Conservation (phyloP, 2,797 vertebrate genomes). For the Erithacus rubecula region DNA sequence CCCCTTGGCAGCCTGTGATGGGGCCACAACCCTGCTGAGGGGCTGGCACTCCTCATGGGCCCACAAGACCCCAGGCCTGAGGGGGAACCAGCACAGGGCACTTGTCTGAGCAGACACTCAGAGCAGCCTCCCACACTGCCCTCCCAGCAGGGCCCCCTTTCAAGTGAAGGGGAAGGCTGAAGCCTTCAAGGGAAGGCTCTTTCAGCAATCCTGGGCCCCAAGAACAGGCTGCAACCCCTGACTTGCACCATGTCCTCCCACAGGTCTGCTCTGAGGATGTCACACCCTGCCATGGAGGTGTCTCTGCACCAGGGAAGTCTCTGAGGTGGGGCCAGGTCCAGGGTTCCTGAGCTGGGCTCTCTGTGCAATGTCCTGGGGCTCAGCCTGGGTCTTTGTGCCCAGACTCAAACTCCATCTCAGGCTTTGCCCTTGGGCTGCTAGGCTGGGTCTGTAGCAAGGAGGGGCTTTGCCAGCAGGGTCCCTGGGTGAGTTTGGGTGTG, state of each 20-base stretch:
- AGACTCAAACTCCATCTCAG: background rate
- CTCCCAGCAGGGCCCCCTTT: background rate
- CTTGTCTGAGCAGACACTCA: background rate
- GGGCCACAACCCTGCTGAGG: background rate
- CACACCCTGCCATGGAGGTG: background rate
- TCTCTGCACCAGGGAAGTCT: background rate
- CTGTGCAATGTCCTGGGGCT: background rate
- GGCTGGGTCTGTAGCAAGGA: background rate
- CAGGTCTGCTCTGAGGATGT: background rate
- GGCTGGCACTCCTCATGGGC: background rate
- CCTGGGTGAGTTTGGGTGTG: background rate
- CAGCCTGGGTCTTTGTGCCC: background rate
- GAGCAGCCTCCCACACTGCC: background rate
- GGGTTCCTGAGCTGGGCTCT: background rate
- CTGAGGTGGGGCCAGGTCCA: background rate
- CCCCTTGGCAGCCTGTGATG: background rate
- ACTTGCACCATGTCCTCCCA: background rate
- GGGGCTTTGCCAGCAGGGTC: background rate
- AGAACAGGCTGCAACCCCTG: background rate
- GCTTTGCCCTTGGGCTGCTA: background rate
- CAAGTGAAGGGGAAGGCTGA: background rate
- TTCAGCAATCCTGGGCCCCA: background rate
- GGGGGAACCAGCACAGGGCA: background rate
- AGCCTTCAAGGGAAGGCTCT: background rate
- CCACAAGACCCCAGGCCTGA: accelerated